Conservation (phyloP, 2,113 vertebrate species). For the Octodon degus region DNA sequence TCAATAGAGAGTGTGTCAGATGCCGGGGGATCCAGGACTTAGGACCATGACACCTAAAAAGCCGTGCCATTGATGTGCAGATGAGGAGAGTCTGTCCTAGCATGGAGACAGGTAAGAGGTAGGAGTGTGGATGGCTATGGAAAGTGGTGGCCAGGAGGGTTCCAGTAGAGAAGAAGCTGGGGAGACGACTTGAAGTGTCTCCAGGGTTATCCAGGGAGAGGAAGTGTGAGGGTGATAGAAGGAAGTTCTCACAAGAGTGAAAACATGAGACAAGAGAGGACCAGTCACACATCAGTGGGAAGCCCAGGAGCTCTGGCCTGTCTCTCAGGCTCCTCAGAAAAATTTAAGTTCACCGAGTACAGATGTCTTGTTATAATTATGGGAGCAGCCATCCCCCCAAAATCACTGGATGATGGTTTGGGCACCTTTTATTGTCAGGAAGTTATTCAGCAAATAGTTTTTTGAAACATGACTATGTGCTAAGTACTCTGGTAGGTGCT, state of each 20-base stretch:
- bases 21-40: not conserved
- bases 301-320: not conserved
- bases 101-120: not conserved
- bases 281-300: not conserved
- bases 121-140: fast-evolving
- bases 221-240: not conserved
- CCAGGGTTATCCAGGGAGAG: not conserved
- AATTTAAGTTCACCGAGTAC: not conserved
- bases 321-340: not conserved
- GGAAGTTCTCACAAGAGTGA: not conserved
- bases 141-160: not conserved
- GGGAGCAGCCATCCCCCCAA: not conserved
- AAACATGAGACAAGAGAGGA: not conserved
- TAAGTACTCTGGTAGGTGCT: not conserved
- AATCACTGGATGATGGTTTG: not conserved
- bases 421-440: not conserved
- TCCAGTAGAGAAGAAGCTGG: not conserved
- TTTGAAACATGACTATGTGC: not conserved
- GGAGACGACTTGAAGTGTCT: not conserved
- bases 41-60: not conserved
- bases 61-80: not conserved
- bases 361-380: not conserved
- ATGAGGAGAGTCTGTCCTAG: not conserved
- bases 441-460: not conserved
- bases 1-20: not conserved